These are phyloP conservation scores for Cossypha niveicapilla DNA, from an alignment of 2,797 vertebrate species.

Conservation along the genomic window DNA sequence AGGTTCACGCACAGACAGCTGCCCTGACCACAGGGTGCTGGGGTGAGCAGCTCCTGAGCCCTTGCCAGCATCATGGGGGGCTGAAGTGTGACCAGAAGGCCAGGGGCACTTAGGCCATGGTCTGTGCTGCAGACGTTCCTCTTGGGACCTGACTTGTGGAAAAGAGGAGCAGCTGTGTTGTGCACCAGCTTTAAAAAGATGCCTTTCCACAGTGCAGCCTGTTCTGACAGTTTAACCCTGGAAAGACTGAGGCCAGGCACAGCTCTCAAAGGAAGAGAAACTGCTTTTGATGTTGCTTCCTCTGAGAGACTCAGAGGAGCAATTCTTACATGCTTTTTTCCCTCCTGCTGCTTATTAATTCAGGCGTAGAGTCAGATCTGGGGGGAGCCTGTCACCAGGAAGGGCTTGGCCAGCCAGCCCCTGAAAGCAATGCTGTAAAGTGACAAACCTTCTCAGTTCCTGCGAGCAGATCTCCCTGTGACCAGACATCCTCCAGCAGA, in stretches of 20 bases:
- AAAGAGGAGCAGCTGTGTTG: not conserved
- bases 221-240: not conserved
- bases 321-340: not conserved
- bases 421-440: not conserved
- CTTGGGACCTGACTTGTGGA: not conserved
- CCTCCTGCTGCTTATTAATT: not conserved
- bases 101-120: not conserved
- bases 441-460: not conserved
- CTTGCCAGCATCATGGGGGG: not conserved
- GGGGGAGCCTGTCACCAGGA: not conserved
- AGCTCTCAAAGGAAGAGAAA: not conserved
- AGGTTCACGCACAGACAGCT: not conserved
- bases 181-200: not conserved
- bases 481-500: not conserved
- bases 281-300: not conserved
- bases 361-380: accelerated
- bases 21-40: not conserved
- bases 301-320: not conserved
- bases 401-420: not conserved
- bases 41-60: not conserved
- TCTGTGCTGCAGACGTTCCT: not conserved
- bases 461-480: not conserved
- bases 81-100: not conserved
- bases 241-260: not conserved
- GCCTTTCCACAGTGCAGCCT: not conserved